Percentiles rank a stretch among this genome's conserved stretches.
Evolutionary conservation across 2,797 vertebrate species (phyloP).

Genomic region (Eulemur albifrons): DNA sequence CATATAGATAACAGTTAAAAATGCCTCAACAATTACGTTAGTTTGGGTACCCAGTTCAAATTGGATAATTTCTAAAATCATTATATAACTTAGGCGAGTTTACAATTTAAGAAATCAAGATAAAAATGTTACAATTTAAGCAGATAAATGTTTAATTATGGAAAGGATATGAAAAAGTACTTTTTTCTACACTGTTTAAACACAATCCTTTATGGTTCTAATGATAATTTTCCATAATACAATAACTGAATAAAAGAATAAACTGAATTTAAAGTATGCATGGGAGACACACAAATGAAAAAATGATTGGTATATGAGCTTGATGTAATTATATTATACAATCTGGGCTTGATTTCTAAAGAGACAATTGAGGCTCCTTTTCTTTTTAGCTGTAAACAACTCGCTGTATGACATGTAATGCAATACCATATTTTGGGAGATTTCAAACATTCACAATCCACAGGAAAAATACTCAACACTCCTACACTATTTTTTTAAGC

Average conservation of each 20-base stretch:
- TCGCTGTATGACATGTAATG: constrained; percentile 80
- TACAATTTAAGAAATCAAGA: constrained; percentile 48
- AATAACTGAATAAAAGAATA: constrained; percentile 53
- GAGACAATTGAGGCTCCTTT: constrained; percentile 53
- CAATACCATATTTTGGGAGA: constrained; percentile 81
- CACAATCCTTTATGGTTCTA: constrained; percentile 36
- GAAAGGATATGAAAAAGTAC: neutral
- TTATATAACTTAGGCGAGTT: neutral
- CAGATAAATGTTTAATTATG: constrained; percentile 41
- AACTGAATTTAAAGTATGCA: constrained; percentile 42
- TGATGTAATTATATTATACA: constrained; percentile 31
- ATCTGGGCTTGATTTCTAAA: constrained; percentile 70
- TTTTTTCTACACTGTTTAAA: constrained; percentile 45
- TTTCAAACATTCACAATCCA: constrained; percentile 82
- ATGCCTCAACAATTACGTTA: neutral
- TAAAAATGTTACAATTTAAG: constrained; percentile 32
- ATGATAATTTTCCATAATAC: constrained; percentile 43
- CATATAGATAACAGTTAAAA: neutral
- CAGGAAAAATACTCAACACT: constrained; percentile 80
- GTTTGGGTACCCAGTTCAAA: constrained; percentile 35
- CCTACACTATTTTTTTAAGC: constrained; percentile 77
- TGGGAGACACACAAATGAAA: neutral
- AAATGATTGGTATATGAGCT: constrained; percentile 45
- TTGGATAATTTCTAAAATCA: constrained; percentile 31
- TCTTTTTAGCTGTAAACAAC: constrained; percentile 80